phyloP scores from a whole-genome alignment of 2,888 invertebrate genomes.

The Tetrapedia diversipes region DNA sequence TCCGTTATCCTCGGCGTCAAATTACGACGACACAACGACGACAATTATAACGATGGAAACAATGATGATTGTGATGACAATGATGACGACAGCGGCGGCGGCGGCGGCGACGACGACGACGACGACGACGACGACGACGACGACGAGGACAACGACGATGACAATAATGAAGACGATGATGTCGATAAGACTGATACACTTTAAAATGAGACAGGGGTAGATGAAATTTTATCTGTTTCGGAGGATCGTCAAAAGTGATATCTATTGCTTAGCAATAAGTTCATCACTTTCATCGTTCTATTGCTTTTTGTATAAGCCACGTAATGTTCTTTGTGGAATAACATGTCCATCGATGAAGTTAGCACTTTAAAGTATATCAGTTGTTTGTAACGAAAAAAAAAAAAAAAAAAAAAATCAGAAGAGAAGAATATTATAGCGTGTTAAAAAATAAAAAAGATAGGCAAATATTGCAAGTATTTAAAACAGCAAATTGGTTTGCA shows the following conservation, averaged over 20 bases:
- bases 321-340: constrained; percentile 32
- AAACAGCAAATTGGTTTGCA: constrained; percentile 19
- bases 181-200: constrained; percentile 43
- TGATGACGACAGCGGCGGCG: constrained; percentile 7
- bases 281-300: not conserved
- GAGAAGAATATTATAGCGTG: not conserved
- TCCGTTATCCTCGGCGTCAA: constrained; percentile 19
- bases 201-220: constrained; percentile 58
- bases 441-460: too few species aligned
- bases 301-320: constrained; percentile 7
- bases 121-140: constrained; percentile 16
- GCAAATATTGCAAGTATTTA: not conserved
- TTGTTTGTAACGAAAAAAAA: too few species aligned
- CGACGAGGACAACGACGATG: constrained; percentile 3
- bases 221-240: constrained; percentile 28
- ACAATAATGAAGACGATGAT: constrained; percentile 6
- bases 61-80: constrained; percentile 20
- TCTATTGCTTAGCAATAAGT: not conserved
- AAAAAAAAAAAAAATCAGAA: not conserved
- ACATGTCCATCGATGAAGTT: constrained; percentile 8
- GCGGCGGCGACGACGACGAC: constrained; percentile 9
- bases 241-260: too few species aligned
- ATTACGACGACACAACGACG: constrained; percentile 18
- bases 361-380: constrained; percentile 4
- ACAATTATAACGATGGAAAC: not conserved